A percentile compares a stretch with the other conserved stretches of the same genome.
Evolutionary conservation across 2,113 vertebrate species (phyloP).

Genomic region (Recurvirostra avosetta): DNA sequence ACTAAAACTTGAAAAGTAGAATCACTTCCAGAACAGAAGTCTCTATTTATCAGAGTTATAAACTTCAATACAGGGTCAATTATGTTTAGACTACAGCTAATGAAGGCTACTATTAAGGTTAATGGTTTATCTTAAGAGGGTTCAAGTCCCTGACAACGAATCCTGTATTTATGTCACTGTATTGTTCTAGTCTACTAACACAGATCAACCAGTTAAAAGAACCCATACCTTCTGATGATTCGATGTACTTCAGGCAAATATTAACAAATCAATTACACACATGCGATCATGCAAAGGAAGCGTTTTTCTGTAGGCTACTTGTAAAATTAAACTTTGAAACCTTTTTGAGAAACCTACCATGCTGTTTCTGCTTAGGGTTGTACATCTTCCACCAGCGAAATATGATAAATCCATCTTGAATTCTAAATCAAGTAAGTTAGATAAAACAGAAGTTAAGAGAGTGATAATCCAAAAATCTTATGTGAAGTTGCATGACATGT

Average conservation of each 20-base stretch:
- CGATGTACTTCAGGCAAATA: background rate
- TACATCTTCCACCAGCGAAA: constrained; percentile 99
- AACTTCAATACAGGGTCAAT: background rate
- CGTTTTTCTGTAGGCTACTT: background rate
- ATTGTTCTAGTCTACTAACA: background rate
- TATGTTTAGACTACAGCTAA: background rate
- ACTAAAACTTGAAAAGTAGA: background rate
- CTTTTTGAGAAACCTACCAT: constrained; percentile 79
- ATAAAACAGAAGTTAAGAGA: background rate
- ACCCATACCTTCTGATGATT: background rate
- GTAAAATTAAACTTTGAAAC: background rate
- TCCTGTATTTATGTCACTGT: background rate
- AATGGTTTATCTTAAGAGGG: background rate
- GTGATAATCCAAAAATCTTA: background rate
- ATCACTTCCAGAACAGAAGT: background rate
- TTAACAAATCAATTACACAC: background rate
- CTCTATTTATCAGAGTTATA: background rate
- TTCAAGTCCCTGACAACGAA: background rate
- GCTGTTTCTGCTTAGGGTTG: constrained; percentile 97
- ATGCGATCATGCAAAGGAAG: background rate
- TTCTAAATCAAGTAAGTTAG: constrained; percentile 73
- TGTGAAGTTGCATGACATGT: background rate
- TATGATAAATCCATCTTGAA: constrained; percentile 98
- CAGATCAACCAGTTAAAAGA: background rate
- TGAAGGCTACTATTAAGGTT: background rate